A percentile compares a stretch with the other conserved stretches of the same genome.
Conservation (phyloP, 2,888 invertebrate species). For the Cheilosia soror region DNA sequence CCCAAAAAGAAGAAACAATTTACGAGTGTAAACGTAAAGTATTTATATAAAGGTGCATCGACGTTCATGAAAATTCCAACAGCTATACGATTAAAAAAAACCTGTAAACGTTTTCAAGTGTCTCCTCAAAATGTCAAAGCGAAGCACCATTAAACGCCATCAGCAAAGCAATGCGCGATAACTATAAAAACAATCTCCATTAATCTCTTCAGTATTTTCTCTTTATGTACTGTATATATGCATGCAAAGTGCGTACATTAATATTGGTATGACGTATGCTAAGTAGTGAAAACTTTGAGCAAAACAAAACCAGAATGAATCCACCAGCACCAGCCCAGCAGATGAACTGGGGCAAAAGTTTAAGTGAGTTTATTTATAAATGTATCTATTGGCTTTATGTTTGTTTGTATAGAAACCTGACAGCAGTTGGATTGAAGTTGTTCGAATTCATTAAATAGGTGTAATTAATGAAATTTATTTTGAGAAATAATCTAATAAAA, state of each 20-base stretch:
- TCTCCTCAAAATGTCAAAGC: not conserved
- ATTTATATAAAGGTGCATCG: not conserved
- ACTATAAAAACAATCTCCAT: not conserved
- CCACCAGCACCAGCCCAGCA: not conserved
- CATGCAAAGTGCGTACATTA: not conserved
- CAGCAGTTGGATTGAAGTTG: not conserved
- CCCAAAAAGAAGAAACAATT: not conserved
- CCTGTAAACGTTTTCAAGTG: not conserved
- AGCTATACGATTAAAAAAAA: not conserved
- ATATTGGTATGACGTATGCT: not conserved
- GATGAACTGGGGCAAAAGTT: slow-evolving; percentile 17
- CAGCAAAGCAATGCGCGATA: not conserved
- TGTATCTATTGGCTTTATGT: not conserved
- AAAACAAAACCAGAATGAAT: too few species aligned
- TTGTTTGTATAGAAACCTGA: not conserved
- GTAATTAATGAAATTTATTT: slow-evolving; percentile 10
- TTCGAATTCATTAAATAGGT: not conserved
- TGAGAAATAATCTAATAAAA: not conserved
- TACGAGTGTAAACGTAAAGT: not conserved
- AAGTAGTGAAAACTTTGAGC: too few species aligned
- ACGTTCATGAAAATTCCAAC: not conserved
- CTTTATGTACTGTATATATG: not conserved
- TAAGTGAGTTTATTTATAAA: slow-evolving; percentile 27
- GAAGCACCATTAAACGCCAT: not conserved
- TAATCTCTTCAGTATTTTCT: slow-evolving; percentile 2